Evolutionary conservation across 2,797 vertebrate genomes (phyloP), one percentile per base, ranked within the genome.

Genomic region (Amniataba percoides): DNA sequence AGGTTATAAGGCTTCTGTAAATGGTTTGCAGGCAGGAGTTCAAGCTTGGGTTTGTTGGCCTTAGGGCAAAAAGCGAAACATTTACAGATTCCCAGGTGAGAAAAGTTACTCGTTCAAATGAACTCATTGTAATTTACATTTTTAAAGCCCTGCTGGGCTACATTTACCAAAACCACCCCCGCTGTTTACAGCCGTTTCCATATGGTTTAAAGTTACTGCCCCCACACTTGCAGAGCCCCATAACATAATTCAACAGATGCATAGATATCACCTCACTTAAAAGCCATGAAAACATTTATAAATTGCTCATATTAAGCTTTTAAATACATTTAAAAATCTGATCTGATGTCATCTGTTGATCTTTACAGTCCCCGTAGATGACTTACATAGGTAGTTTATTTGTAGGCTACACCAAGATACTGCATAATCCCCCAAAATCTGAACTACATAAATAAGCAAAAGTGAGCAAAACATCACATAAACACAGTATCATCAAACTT

Each of bases 151-250:
- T 18, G 57, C 81, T 83, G 83, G 68, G 76, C 51, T 64, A 72
- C 71, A 67, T 78, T 83, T 78, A 86, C 40, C 49, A 72, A 64
- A 86, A 52, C 58, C 59, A 52, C 55, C 62, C 80, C 69, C 71
- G 81, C 81, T 86, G 83, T 74, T 89, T 57, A 70, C 60, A 87
- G 86, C 53, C 46, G 43, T 88, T 90, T 88, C 88, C 83, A 89
- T 89, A 84, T 85, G 86, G 74, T 74, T 64, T 79, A 58, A 83
- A 74, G 53, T 63, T 70, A 66, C 65, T 40, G 66, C 57, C 55
- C 74, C 55, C 64, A 76, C 69, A 71, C 74, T 66, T 42, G 14
- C 7, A 74, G 23, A 58, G 56, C 51, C 74, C 21, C 49, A 62
- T 76, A 73, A 78, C 58, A 34, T 49, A 55, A 42, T 64, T 27